phyloP scores from a whole-genome alignment of 2,888 invertebrate genomes.

The Melipona beecheii region DNA sequence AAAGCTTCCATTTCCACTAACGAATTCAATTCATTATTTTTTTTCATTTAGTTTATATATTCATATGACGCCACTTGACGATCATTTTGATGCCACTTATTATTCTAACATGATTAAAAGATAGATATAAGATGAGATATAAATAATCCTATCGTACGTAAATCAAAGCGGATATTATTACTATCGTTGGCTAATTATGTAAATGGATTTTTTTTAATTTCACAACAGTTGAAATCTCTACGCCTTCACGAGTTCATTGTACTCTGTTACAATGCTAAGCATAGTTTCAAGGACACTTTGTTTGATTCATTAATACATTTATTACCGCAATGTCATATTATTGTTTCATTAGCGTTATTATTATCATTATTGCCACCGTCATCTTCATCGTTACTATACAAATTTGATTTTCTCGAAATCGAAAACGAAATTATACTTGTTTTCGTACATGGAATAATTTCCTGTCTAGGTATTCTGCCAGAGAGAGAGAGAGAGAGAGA shows the following conservation, averaged over 20 bases:
- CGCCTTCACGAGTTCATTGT: not conserved
- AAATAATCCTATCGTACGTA: not conserved
- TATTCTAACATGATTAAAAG: not conserved
- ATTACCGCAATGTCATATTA: not conserved
- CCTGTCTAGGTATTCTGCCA: not conserved
- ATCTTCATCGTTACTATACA: not conserved
- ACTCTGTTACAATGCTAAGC: too few species aligned
- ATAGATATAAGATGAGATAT: too few species aligned
- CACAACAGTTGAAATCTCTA: not conserved
- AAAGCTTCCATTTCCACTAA: slow-evolving; percentile 48
- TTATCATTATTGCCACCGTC: too few species aligned
- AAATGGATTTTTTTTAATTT: slow-evolving; percentile 17
- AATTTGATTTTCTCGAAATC: not conserved
- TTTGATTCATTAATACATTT: not conserved
- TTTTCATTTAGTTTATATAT: slow-evolving; percentile 18
- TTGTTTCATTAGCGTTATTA: not conserved
- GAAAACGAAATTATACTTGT: not conserved
- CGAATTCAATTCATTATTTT: slow-evolving; percentile 32
- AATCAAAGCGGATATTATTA: not conserved
- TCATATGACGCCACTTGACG: not conserved
- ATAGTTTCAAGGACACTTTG: not conserved
- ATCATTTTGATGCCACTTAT: slow-evolving; percentile 24
- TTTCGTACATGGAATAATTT: not conserved
- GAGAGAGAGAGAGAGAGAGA: not conserved
- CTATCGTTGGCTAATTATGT: not conserved